Evolutionary conservation across 2,113 vertebrate genomes (phyloP).

Genomic region (Salvator merianae): DNA sequence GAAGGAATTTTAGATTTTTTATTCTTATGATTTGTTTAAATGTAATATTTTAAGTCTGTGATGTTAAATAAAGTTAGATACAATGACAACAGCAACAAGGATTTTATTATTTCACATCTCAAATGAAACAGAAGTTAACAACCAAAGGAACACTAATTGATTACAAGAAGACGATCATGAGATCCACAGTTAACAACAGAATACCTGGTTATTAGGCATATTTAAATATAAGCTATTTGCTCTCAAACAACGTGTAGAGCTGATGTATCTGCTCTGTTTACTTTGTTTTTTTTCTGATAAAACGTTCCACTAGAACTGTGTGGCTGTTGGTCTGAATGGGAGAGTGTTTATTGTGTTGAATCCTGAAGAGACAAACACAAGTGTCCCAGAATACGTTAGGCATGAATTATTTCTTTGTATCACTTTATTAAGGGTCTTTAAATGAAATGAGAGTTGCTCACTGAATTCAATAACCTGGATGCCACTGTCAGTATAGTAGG

Average conservation of each 20-base stretch:
- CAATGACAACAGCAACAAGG: too few species aligned
- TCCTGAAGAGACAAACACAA: conserved; percentile 39
- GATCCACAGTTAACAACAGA: background rate
- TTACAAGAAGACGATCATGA: background rate
- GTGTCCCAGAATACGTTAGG: conserved; percentile 25
- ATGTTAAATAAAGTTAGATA: too few species aligned
- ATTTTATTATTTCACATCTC: too few species aligned
- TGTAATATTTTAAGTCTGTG: too few species aligned
- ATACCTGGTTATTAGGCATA: background rate
- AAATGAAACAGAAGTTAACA: too few species aligned
- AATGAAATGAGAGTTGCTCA: conserved; percentile 33
- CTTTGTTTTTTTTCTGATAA: too few species aligned
- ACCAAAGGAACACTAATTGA: background rate
- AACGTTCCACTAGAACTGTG: background rate
- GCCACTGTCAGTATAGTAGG: accelerated
- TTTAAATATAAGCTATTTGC: background rate
- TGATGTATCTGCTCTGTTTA: background rate
- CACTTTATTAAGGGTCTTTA: conserved; percentile 37
- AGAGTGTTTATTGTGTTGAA: conserved; percentile 46
- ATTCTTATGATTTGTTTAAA: too few species aligned
- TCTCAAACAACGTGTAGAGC: background rate
- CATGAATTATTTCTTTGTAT: conserved; percentile 48
- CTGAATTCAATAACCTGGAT: conserved; percentile 32
- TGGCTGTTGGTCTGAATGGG: conserved; percentile 26
- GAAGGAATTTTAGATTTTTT: too few species aligned